Percentiles rank a stretch among this genome's conserved stretches.
Conservation (phyloP, 2,888 invertebrate genomes). For the Microdon myrmicae region DNA sequence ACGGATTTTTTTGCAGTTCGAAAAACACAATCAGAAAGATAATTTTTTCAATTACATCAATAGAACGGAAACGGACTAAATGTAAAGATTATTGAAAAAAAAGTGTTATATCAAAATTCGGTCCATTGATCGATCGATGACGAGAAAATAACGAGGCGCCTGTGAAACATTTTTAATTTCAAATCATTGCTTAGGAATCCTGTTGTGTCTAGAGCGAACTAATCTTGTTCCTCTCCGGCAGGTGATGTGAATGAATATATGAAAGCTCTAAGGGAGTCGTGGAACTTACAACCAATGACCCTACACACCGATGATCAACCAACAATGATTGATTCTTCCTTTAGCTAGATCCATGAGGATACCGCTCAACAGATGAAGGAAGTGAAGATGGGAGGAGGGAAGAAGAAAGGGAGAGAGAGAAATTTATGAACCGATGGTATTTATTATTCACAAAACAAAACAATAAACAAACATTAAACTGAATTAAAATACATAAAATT, state of each 20-base stretch:
- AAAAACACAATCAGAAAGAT: conserved; percentile 14
- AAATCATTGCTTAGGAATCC: conserved; percentile 61
- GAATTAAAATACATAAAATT: conserved; percentile 32
- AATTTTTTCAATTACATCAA: conserved; percentile 38
- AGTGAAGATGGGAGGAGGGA: conserved; percentile 9
- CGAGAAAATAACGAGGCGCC: conserved; percentile 26
- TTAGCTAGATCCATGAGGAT: conserved; percentile 37
- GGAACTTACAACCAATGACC: conserved; percentile 49
- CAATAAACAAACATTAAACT: conserved; percentile 37
- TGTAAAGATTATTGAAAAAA: conserved; percentile 18
- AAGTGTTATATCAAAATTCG: conserved; percentile 26
- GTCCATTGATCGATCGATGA: conserved; percentile 34
- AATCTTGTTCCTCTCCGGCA: conserved; percentile 69
- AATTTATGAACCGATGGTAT: conserved; percentile 55
- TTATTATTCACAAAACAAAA: conserved; percentile 54
- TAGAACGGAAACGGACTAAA: conserved; percentile 13
- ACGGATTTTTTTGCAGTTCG: conserved; percentile 35
- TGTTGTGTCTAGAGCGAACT: conserved; percentile 69
- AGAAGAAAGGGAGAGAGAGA: conserved; percentile 33
- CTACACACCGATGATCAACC: conserved; percentile 18
- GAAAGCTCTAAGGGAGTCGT: conserved; percentile 60
- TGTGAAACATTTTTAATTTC: conserved; percentile 50
- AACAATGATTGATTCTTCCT: conserved; percentile 34
- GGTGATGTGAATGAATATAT: conserved; percentile 65
- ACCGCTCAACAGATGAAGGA: conserved; percentile 24